Evolutionary conservation across 2,113 vertebrate genomes (phyloP), one percentile per base, ranked within the genome.

Genomic region (Camelus bactrianus): DNA sequence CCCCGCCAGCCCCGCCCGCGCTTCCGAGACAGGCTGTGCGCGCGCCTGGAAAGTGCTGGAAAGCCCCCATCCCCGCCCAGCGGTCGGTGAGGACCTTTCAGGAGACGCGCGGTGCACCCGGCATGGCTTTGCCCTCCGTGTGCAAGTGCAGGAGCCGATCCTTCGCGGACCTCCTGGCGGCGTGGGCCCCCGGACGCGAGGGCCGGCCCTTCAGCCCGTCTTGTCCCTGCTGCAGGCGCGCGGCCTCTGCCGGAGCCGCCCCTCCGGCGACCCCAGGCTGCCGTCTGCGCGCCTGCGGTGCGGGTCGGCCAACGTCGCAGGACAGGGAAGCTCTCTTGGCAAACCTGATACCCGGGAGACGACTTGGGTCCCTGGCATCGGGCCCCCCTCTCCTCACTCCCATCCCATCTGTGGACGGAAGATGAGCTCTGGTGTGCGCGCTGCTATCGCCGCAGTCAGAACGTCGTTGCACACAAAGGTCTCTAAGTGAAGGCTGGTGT

Each of bases 401-500:
- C 38, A 1, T 0, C 3, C 48, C 70, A 80, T 32, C 42, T 80
- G 91, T 80, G 97, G 96, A 97, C 96, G 95, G 86, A 94, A 86
- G 52, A 93, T 94, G 96, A 96, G 95, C 97, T 98, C 96, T 56
- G 67, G 64, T 60, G 93, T 76, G 94, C 93, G 93, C 84, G 79
- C 93, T 96, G 79, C 93, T 96, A 82, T 76, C 86, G 89, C 97
- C 95, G 93, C 97, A 94, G 35, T 97, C 97, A 91, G 93, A 97
- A 84, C 96, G 90, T 86, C 87, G 97, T 92, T 1, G 65, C 98
- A 97, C 96, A 97, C 92, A 30, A 60, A 95, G 95, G 96, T 96
- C 94, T 98, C 96, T 93, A 46, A 97, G 96, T 95, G 95, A 97
- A 95, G 82, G 97, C 97, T 97, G 98, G 97, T 98, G 98, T 98